Base-by-base conservation (phyloP, 2,113 vertebrate species). In the Microcebus ravelobensis region DNA sequence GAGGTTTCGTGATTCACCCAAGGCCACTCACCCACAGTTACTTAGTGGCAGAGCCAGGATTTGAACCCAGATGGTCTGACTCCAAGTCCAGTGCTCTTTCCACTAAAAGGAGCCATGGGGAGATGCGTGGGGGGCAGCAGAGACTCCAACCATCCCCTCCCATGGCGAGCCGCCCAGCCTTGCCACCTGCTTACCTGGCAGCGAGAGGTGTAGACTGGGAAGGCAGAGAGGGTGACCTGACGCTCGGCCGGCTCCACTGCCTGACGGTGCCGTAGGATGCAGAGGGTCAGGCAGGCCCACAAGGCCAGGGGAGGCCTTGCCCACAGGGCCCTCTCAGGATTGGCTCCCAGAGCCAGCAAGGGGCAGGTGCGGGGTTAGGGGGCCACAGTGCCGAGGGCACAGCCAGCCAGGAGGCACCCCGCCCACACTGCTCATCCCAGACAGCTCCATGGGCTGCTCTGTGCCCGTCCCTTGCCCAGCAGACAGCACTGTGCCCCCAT, bases 111-210 rank as follows among this genome's bases (percentile, higher is more conserved):
- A 90, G 48, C 74, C n/a, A 4, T 25, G 71, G 34, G 83, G 82
- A 85, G 31, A 81, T 57, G 31, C 0, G 0, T 1, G 12, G 85
- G 50, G 31, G 4, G 48, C 42, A 34, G 1, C 1, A 57, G 70
- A 71, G 55, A 89, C 2, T 21, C 21, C 13, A 68, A 63, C 29
- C 27, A 4, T 68, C 45, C 12, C 29, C 86, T 83, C 68, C 70
- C 94, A 9, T 68, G 6, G 55, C 21, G 36, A 65, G 77, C 96
- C 90, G 34, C 27, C 67, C 57, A 82, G 80, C 83, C 96, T 81
- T 89, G 68, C 45, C 14, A 1, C 36, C 11, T 81, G 70, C 97
- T 98, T 98, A 98, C 97, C 98, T 97, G 96, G 71, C 91, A 21
- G 10, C 9, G 31, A 65, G 61, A 67, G 94, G 42, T 85, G 93